Conservation (phyloP, 2,888 invertebrate species). For the Strigamia crassipes region DNA sequence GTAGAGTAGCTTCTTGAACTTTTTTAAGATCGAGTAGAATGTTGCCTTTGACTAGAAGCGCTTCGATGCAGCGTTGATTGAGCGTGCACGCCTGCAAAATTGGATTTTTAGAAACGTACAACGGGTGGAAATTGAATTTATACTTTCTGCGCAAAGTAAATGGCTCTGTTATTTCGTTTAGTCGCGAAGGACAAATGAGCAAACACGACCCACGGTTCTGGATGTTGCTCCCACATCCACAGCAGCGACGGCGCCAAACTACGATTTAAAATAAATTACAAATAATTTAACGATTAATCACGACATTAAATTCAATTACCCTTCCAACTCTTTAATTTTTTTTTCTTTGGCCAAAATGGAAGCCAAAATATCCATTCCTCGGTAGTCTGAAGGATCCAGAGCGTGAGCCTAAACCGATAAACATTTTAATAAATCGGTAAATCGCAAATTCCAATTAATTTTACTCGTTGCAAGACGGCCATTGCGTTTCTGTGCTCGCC, state of each 20-base stretch:
- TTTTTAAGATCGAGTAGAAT: constrained; percentile 70
- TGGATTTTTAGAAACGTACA: background rate
- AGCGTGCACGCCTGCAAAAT: constrained; percentile 65
- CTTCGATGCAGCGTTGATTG: constrained; percentile 72
- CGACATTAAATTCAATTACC: constrained; percentile 54
- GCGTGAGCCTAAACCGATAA: constrained; percentile 61
- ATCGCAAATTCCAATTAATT: background rate
- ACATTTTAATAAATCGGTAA: constrained; percentile 5
- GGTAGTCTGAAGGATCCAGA: constrained; percentile 64
- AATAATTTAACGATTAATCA: no score
- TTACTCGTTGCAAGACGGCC: constrained; percentile 59
- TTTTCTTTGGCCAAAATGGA: constrained; percentile 67
- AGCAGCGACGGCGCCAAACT: constrained; percentile 64
- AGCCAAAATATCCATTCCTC: constrained; percentile 70
- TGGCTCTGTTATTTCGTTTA: constrained; percentile 70
- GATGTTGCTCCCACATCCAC: constrained; percentile 63
- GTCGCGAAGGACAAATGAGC: constrained; percentile 71
- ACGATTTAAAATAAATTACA: constrained; percentile 32
- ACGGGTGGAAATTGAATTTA: background rate
- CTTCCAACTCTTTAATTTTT: constrained; percentile 67
- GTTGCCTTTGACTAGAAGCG: constrained; percentile 73
- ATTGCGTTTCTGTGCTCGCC: constrained; percentile 73
- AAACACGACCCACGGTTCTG: constrained; percentile 77
- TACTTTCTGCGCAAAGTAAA: constrained; percentile 73
- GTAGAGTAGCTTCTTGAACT: constrained; percentile 68